Evolutionary conservation across 2,113 vertebrate species (phyloP).

Genomic region (Oncorhynchus clarkii): DNA sequence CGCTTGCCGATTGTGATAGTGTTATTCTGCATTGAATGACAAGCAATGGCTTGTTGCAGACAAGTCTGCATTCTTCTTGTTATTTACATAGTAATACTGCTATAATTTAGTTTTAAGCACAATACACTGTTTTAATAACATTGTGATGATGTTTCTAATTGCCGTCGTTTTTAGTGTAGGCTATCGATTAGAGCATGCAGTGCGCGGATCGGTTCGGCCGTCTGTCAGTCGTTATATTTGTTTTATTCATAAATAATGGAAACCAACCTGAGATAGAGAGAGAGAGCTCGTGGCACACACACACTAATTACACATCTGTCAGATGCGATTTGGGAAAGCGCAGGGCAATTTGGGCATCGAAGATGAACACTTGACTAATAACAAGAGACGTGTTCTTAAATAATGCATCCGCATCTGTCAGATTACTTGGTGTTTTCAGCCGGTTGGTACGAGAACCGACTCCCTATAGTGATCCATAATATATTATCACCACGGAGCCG

Average conservation of each 20-base stretch:
- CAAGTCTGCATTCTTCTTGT: background rate
- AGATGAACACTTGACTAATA: conserved; percentile 64
- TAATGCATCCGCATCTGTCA: conserved; percentile 70
- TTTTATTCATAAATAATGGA: conserved; percentile 28
- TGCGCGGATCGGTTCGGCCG: conserved; percentile 39
- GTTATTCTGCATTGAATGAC: background rate
- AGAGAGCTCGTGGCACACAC: background rate
- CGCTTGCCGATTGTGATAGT: background rate
- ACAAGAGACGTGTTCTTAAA: conserved; percentile 67
- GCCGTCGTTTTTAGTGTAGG: background rate
- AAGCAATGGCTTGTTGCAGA: background rate
- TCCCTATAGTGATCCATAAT: conserved; percentile 63
- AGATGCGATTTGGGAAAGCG: conserved; percentile 29
- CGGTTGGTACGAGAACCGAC: conserved; percentile 24
- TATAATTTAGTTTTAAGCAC: background rate
- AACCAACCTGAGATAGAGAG: conserved; percentile 19
- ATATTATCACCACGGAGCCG: conserved; percentile 39
- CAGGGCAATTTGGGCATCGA: conserved; percentile 26
- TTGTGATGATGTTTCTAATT: background rate
- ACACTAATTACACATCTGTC: conserved; percentile 21
- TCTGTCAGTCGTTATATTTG: conserved; percentile 50
- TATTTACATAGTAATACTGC: background rate
- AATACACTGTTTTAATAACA: background rate
- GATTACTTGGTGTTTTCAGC: conserved; percentile 60
- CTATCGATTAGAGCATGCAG: background rate